These are phyloP conservation scores for Myathropa florea DNA, from an alignment of 2,888 invertebrate genomes.

Conservation along the genomic window DNA sequence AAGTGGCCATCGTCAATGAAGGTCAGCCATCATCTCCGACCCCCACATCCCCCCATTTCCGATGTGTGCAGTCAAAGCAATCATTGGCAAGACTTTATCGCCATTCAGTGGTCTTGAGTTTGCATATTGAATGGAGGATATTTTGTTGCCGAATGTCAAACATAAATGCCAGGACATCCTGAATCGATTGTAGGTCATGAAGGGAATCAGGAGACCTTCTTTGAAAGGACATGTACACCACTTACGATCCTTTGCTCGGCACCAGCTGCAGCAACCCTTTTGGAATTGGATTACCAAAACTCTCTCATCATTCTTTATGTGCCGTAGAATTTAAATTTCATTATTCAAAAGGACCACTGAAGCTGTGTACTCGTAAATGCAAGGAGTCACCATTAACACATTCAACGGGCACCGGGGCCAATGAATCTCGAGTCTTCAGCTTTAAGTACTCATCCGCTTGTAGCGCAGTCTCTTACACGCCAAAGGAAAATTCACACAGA, in stretches of 20 bases:
- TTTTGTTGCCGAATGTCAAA: not conserved
- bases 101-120: not conserved
- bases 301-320: not conserved
- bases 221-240: not conserved
- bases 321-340: not conserved
- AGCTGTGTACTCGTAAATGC: not conserved
- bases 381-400: not conserved
- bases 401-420: not conserved
- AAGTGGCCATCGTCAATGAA: no score
- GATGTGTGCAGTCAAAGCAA: not conserved
- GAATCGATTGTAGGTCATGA: not conserved
- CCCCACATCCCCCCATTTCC: not conserved
- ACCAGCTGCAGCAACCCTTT: not conserved
- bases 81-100: not conserved
- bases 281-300: not conserved
- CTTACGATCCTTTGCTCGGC: not conserved
- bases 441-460: slow-evolving; percentile 8
- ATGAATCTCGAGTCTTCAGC: slow-evolving; percentile 8
- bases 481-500: not conserved
- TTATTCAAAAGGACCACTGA: not conserved
- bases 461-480: not conserved
- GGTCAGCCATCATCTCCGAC: no score
- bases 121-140: not conserved
- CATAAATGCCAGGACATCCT: not conserved
- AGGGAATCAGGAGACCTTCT: not conserved